Evolutionary conservation across 23 tunicate genomes (phyloP), one percentile per base, ranked within the genome.

Genomic region (Diplosoma virens): DNA sequence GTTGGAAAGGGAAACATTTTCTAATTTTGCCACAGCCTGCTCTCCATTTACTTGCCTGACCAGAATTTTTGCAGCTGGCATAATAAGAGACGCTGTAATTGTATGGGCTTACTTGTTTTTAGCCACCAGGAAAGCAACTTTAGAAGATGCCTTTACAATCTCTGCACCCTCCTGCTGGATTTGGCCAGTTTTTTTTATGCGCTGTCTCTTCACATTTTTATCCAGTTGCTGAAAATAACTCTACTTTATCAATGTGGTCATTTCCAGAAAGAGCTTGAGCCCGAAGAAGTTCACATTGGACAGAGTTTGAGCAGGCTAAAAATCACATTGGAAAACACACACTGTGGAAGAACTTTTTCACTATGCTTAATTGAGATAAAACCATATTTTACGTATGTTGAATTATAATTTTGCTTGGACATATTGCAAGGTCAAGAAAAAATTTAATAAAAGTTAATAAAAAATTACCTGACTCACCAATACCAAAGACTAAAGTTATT

Each of bases 381-480:
- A 75, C 80, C 77, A 75, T 58, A 63, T 55, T 75, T 75, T 63
- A 55, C 23, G 73, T 58, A 75, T 67, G 31, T 78, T 3, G 75
- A 53, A 67, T 77, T 78, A 77, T 77, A 77, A 28, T 77, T 68
- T 77, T 78, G 53, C 82, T 77, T 77, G 79, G 78, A 69, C 55
- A 77, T 67, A 78, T 25, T 67, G 33, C 55, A 77, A 66, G 66
- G 30, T 77, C 79, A 33, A 67, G 79, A 47, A 67, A 77, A 66
- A 27, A 33, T 30, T 77, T 65, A 25, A 28, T 36, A 65, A 65
- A 65, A 65, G 71, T 65, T 25, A 25, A 65, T 65, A 65, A 18
- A 65, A 65, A 65, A 25, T 29, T 25, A 9, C 71, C 71, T 65
- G 6, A 26, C 34, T 26, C 29, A 65, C 20, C 34, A 58, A 58